A percentile compares a stretch with the other conserved stretches of the same genome.
Evolutionary conservation across 2,797 vertebrate species (phyloP).

Genomic region (Halcyon badia): DNA sequence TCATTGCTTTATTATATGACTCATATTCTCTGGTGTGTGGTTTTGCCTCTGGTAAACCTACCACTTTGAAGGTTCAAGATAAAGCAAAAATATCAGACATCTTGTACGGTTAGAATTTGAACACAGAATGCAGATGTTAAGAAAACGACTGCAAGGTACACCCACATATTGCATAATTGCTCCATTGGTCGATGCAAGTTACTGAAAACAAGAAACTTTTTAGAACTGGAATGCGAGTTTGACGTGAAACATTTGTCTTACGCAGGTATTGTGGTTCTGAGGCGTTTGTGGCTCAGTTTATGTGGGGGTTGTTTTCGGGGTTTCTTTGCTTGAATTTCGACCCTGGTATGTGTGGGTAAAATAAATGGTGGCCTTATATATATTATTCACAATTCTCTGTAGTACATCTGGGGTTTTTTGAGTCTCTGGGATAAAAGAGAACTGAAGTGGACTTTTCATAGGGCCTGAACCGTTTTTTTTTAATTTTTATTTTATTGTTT

Average conservation of each 20-base stretch:
- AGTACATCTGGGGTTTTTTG: neutral
- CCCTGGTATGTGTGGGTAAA: neutral
- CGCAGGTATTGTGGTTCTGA: neutral
- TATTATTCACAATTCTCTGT: neutral
- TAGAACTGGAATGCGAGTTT: neutral
- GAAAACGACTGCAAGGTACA: neutral
- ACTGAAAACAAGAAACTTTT: neutral
- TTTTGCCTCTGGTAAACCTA: conserved; percentile 68
- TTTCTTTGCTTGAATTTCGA: neutral
- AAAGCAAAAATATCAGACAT: conserved; percentile 57
- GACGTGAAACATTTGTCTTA: neutral
- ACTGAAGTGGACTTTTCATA: neutral
- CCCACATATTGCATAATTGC: conserved; percentile 10
- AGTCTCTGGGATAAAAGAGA: neutral
- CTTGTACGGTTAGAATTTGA: conserved; percentile 58
- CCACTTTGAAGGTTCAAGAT: conserved; percentile 56
- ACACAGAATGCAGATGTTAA: conserved; percentile 67
- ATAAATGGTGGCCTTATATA: neutral
- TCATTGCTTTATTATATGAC: conserved; percentile 48
- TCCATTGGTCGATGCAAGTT: neutral
- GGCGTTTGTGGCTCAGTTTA: conserved; percentile 4
- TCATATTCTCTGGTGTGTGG: conserved; percentile 56
- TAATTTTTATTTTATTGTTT: neutral
- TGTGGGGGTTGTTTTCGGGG: neutral
- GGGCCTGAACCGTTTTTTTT: neutral